Percentiles rank a stretch among this genome's conserved stretches.
Evolutionary conservation across 2,797 vertebrate genomes (phyloP).

Genomic region (Chelonia mydas): DNA sequence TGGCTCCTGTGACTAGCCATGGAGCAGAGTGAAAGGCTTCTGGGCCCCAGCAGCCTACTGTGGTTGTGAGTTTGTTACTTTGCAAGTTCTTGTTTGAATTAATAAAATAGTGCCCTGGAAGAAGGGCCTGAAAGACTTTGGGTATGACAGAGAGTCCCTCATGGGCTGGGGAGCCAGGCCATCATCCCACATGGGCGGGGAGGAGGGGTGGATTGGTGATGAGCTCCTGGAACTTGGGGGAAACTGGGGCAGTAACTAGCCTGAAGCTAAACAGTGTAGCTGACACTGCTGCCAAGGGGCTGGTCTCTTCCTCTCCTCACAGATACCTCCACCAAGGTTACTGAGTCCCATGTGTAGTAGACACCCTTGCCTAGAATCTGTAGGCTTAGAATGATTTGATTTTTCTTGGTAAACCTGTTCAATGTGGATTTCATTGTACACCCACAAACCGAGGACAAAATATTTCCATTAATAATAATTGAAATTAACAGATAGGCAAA

Average conservation of each 20-base stretch:
- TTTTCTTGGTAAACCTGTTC: not conserved
- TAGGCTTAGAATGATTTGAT: not conserved
- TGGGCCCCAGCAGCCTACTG: not conserved
- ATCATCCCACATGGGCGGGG: not conserved
- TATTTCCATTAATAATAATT: not conserved
- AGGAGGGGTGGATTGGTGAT: not conserved
- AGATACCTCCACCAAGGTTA: not conserved
- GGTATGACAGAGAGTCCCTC: not conserved
- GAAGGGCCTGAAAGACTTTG: not conserved
- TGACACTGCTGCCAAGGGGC: not conserved
- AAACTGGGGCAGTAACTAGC: not conserved
- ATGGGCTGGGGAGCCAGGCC: not conserved
- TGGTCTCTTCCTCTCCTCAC: not conserved
- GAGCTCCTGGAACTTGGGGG: not conserved
- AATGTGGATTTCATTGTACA: not conserved
- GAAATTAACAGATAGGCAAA: not conserved
- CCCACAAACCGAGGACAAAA: not conserved
- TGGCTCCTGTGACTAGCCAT: not conserved
- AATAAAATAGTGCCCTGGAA: not conserved
- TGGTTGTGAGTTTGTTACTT: not conserved
- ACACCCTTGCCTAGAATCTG: not conserved
- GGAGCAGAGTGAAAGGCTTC: too few relatives aligned
- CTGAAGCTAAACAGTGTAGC: not conserved
- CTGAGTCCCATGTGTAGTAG: not conserved
- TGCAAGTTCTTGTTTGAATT: not conserved